Percentiles rank a stretch among this genome's conserved stretches.
Conservation (phyloP, 1,140 invertebrate species). For the Sarcophaga bullata region DNA sequence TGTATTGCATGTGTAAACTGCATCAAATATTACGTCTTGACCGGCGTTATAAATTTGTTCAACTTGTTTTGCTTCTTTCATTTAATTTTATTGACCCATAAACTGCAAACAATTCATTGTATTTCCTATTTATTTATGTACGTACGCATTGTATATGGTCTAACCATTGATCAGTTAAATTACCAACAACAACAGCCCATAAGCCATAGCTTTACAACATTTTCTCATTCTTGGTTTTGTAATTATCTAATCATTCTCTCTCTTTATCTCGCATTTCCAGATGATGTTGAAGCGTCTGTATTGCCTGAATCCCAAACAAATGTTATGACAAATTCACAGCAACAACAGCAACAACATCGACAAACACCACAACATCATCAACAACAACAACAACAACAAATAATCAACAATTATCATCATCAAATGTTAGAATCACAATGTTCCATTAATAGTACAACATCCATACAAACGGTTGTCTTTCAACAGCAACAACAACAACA, state of each 20-base stretch:
- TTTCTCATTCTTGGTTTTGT: constrained; percentile 4
- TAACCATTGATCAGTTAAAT: not conserved
- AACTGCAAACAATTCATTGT: not conserved
- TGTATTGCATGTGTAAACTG: too few relatives aligned
- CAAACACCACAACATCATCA: constrained; percentile 52
- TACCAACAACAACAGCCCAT: not conserved
- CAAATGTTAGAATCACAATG: constrained; percentile 61
- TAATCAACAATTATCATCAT: constrained; percentile 47
- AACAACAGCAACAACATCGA: constrained; percentile 49
- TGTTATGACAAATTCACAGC: constrained; percentile 52
- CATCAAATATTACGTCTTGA: too few relatives aligned
- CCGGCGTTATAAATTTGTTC: not conserved
- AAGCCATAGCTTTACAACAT: not conserved
- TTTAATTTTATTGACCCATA: constrained; percentile 13
- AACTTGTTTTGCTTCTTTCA: not conserved
- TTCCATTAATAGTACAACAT: constrained; percentile 58
- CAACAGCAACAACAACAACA: constrained; percentile 37
- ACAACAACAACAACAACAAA: constrained; percentile 40
- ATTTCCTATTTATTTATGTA: not conserved
- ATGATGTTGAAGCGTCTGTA: constrained; percentile 54
- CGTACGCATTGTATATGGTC: too few relatives aligned
- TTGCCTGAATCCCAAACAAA: constrained; percentile 53
- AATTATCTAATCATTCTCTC: constrained; percentile 25
- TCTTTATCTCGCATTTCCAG: constrained; percentile 42
- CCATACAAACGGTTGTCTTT: constrained; percentile 57